A percentile compares a stretch with the other conserved stretches of the same genome.
Evolutionary conservation across 2,888 invertebrate species (phyloP).

Genomic region (Cosmorhoe ocellata): DNA sequence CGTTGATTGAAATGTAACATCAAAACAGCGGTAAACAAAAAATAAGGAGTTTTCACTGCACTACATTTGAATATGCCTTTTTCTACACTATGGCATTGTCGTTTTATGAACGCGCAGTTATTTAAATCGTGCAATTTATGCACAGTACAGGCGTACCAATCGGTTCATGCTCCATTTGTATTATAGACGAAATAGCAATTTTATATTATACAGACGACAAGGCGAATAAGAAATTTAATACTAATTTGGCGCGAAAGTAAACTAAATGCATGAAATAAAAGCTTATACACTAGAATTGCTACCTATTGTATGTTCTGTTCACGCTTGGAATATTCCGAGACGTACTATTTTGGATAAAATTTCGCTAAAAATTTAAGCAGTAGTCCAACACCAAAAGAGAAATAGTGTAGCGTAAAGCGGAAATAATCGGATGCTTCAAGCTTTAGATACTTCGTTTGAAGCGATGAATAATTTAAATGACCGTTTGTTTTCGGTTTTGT

Average conservation of each 20-base stretch:
- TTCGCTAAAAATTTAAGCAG: conserved; percentile 33
- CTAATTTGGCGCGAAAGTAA: conserved; percentile 20
- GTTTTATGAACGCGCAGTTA: conserved; percentile 30
- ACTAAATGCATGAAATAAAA: conserved; percentile 25
- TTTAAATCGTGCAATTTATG: conserved; percentile 44
- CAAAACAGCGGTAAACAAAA: conserved; percentile 9
- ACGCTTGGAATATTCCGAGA: conserved; percentile 7
- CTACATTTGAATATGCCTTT: conserved; percentile 35
- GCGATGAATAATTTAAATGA: conserved; percentile 1
- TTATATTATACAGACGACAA: conserved; percentile 21
- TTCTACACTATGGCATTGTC: conserved; percentile 30
- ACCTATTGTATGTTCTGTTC: conserved; percentile 9
- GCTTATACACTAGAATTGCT: conserved; percentile 15
- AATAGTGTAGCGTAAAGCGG: conserved; percentile 51
- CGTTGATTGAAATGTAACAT: not conserved
- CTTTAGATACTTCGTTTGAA: conserved; percentile 4
- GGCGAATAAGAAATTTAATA: conserved; percentile 15
- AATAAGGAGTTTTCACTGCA: conserved; percentile 53
- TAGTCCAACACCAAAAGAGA: conserved; percentile 61
- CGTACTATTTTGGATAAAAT: conserved; percentile 14
- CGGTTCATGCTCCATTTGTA: conserved; percentile 41
- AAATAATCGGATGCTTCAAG: conserved; percentile 36
- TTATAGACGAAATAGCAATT: conserved; percentile 29
- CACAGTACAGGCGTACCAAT: conserved; percentile 40
- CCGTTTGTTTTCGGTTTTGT: conserved; percentile 10